A percentile compares a stretch with the other conserved stretches of the same genome.
Evolutionary conservation across 2,888 invertebrate genomes (phyloP).

Genomic region (Nephrotoma flavescens): DNA sequence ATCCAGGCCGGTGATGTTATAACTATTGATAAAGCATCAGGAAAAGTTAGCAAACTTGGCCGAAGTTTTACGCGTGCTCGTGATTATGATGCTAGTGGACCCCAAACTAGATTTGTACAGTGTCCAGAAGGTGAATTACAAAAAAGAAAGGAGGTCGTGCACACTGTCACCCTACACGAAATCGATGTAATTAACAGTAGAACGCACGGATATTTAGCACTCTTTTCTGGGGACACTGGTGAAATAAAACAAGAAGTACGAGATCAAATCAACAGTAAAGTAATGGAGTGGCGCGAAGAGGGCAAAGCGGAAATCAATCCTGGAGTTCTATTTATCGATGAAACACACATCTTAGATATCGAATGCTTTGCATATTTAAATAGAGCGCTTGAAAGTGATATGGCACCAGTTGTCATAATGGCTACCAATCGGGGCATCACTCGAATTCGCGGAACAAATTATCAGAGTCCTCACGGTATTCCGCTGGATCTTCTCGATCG

Average conservation of each 20-base stretch:
- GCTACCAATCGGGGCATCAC: conserved; percentile 96
- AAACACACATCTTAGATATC: conserved; percentile 97
- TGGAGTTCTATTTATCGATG: conserved; percentile 93
- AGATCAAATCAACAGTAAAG: conserved; percentile 94
- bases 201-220: conserved; percentile 91
- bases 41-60: conserved; percentile 80
- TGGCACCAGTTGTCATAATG: conserved; percentile 96
- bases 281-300: conserved; percentile 98
- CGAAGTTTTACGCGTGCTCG: conserved; percentile 90
- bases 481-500: conserved; percentile 92
- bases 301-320: conserved; percentile 99
- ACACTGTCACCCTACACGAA: conserved; percentile 97
- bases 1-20: conserved; percentile 93
- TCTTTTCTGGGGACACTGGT: conserved; percentile 98
- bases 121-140: conserved; percentile 98
- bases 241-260: conserved; percentile 96
- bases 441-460: conserved; percentile 85
- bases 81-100: conserved; percentile 94
- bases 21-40: conserved; percentile 97
- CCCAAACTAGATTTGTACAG: conserved; percentile 82
- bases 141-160: conserved; percentile 93
- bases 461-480: conserved; percentile 91
- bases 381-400: conserved; percentile 90
- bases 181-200: conserved; percentile 98
- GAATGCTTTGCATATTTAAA: conserved; percentile 98